Percentiles rank a stretch among this genome's conserved stretches.
Evolutionary conservation across 2,797 vertebrate genomes (phyloP).

Genomic region (Sebastiscus albofasciatus): DNA sequence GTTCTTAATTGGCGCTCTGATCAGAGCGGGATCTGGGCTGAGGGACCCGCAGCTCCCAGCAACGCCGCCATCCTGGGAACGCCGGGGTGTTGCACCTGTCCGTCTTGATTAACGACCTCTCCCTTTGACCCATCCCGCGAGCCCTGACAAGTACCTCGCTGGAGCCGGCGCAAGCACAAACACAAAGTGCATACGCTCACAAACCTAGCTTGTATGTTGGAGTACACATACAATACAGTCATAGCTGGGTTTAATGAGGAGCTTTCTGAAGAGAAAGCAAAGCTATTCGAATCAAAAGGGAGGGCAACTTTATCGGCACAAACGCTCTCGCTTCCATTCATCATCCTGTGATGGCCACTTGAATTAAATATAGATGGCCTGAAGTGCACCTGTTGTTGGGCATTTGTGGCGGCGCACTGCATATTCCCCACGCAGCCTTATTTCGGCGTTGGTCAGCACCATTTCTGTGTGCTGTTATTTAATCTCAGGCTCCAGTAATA

Average conservation of each 20-base stretch:
- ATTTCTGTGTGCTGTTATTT: slow-evolving; percentile 55
- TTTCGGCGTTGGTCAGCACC: slow-evolving; percentile 56
- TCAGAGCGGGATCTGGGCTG: slow-evolving; percentile 61
- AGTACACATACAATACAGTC: neutral
- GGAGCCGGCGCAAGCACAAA: slow-evolving; percentile 50
- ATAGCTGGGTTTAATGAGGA: slow-evolving; percentile 51
- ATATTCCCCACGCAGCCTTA: slow-evolving; percentile 37
- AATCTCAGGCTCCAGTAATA: slow-evolving; percentile 58
- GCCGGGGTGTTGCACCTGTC: slow-evolving; percentile 63
- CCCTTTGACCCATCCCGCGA: slow-evolving; percentile 69
- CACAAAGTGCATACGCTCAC: slow-evolving; percentile 28
- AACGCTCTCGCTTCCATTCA: slow-evolving; percentile 40
- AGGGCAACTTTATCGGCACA: slow-evolving; percentile 18
- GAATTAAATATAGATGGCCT: slow-evolving; percentile 70
- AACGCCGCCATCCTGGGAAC: slow-evolving; percentile 54
- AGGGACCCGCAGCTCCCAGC: slow-evolving; percentile 54
- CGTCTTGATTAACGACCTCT: slow-evolving; percentile 78
- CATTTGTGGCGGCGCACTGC: slow-evolving; percentile 18
- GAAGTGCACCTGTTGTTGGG: slow-evolving; percentile 59
- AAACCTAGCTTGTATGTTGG: neutral
- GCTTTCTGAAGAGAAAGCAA: slow-evolving; percentile 10
- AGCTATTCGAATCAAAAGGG: slow-evolving; percentile 41
- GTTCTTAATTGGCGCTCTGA: slow-evolving; percentile 75
- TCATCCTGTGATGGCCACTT: slow-evolving; percentile 41
- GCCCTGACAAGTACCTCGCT: slow-evolving; percentile 55